Conservation (phyloP, 92 coral and sea anemone genomes). For the Siderastrea siderea region DNA sequence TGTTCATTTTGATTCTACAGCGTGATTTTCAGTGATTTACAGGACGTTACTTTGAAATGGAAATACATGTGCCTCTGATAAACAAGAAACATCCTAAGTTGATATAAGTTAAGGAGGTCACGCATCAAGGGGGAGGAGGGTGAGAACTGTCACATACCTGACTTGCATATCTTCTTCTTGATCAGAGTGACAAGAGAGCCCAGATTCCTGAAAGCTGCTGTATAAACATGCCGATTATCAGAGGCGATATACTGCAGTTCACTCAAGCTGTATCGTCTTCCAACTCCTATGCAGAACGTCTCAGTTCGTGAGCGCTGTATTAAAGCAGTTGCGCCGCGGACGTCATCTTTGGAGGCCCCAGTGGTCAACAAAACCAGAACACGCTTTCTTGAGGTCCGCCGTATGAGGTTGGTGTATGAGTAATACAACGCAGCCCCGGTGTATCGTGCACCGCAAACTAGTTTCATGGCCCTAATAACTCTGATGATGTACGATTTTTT, state of each 20-base stretch:
- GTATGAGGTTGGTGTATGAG: constrained; percentile 59
- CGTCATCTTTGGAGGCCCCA: constrained; percentile 79
- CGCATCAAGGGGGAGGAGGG: too few relatives aligned
- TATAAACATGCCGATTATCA: constrained; percentile 78
- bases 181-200: constrained; percentile 62
- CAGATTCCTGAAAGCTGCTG: constrained; percentile 81
- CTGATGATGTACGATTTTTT: constrained; percentile 55
- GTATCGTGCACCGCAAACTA: constrained; percentile 70
- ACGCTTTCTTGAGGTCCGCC: constrained; percentile 51
- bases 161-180: constrained; percentile 73
- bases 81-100: too few relatives aligned
- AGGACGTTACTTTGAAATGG: too few relatives aligned
- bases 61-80: too few relatives aligned
- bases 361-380: constrained; percentile 82
- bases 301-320: constrained; percentile 62
- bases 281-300: constrained; percentile 70
- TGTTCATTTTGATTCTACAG: too few relatives aligned
- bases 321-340: constrained; percentile 42
- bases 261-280: constrained; percentile 66
- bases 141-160: constrained; percentile 19
- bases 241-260: constrained; percentile 83
- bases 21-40: too few relatives aligned
- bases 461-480: constrained; percentile 69
- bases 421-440: constrained; percentile 65
- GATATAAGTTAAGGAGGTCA: too few relatives aligned